These are phyloP conservation scores for Tricholaema leucomelas DNA, from an alignment of 2,113 vertebrate genomes.

Conservation along the genomic window DNA sequence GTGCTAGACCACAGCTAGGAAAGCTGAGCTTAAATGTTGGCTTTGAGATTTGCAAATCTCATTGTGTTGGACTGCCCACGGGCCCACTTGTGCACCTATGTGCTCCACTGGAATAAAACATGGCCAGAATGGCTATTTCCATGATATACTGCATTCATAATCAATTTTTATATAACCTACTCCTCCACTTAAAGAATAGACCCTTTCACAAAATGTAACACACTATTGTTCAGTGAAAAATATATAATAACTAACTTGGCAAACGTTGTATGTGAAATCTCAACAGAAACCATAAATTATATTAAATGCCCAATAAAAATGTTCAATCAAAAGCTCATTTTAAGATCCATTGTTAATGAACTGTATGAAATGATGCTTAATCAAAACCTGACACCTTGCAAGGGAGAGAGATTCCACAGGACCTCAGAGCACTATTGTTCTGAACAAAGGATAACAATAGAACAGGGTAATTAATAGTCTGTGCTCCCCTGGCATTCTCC, in stretches of 20 bases:
- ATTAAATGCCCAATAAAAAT: slow-evolving; percentile 81
- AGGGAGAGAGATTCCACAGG: slow-evolving; percentile 61
- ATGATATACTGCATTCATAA: slow-evolving; percentile 60
- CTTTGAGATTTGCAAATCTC: not conserved
- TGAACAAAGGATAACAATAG: slow-evolving; percentile 74
- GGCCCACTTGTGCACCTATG: not conserved
- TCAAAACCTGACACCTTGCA: slow-evolving; percentile 72
- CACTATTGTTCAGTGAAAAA: slow-evolving; percentile 71
- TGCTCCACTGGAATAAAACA: slow-evolving; percentile 41
- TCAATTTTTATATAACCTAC: slow-evolving; percentile 53
- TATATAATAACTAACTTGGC: slow-evolving; percentile 65
- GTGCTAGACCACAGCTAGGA: not conserved
- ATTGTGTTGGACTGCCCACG: not conserved
- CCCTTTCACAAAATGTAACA: slow-evolving; percentile 50
- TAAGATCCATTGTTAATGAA: slow-evolving; percentile 81
- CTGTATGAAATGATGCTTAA: slow-evolving; percentile 78
- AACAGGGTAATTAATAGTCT: slow-evolving; percentile 76
- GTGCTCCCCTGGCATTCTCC: slow-evolving; percentile 45
- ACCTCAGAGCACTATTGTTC: slow-evolving; percentile 74
- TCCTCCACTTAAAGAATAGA: slow-evolving; percentile 26
- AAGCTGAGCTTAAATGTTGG: not conserved
- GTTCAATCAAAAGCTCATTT: slow-evolving; percentile 82
- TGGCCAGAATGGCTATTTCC: slow-evolving; percentile 21
- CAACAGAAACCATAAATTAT: slow-evolving; percentile 78
- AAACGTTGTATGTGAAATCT: slow-evolving; percentile 74